A percentile compares a stretch with the other conserved stretches of the same genome.
Evolutionary conservation across 2,888 invertebrate species (phyloP).

Genomic region (Eristalinus aeneus): DNA sequence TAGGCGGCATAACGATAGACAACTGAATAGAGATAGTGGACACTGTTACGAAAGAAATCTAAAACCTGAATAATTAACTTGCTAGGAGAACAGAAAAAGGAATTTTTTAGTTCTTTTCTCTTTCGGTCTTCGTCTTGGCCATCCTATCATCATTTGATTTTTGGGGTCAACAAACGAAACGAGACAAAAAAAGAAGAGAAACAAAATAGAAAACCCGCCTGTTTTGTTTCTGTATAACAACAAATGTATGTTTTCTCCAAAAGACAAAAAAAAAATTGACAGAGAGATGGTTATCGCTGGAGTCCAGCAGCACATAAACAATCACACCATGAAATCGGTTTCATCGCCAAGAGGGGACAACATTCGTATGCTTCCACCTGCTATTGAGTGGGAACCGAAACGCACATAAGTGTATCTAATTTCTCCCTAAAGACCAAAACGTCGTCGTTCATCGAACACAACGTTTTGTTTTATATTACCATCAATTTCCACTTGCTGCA

Average conservation of each 20-base stretch:
- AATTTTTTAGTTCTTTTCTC: slow-evolving; percentile 33
- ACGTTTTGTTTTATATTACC: slow-evolving; percentile 38
- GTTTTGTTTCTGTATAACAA: slow-evolving; percentile 21
- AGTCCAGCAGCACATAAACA: slow-evolving; percentile 65
- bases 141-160: neutral
- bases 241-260: slow-evolving; percentile 52
- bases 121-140: neutral
- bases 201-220: slow-evolving; percentile 54
- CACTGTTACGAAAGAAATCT: slow-evolving; percentile 37
- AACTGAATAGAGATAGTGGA: neutral
- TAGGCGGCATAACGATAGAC: neutral
- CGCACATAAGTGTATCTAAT: slow-evolving; percentile 65
- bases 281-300: slow-evolving; percentile 61
- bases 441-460: slow-evolving; percentile 15
- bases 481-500: slow-evolving; percentile 47
- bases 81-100: slow-evolving; percentile 65
- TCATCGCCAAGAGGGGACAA: slow-evolving; percentile 10
- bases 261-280: slow-evolving; percentile 18
- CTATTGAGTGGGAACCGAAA: slow-evolving; percentile 43
- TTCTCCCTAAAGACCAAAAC: slow-evolving; percentile 65
- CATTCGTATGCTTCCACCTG: slow-evolving; percentile 47
- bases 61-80: slow-evolving; percentile 68
- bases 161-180: slow-evolving; percentile 71
- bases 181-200: slow-evolving; percentile 51
- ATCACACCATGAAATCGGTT: slow-evolving; percentile 63